These are phyloP conservation scores for Artibeus jamaicensis DNA, from an alignment of 2,797 vertebrate species.

Conservation along the genomic window DNA sequence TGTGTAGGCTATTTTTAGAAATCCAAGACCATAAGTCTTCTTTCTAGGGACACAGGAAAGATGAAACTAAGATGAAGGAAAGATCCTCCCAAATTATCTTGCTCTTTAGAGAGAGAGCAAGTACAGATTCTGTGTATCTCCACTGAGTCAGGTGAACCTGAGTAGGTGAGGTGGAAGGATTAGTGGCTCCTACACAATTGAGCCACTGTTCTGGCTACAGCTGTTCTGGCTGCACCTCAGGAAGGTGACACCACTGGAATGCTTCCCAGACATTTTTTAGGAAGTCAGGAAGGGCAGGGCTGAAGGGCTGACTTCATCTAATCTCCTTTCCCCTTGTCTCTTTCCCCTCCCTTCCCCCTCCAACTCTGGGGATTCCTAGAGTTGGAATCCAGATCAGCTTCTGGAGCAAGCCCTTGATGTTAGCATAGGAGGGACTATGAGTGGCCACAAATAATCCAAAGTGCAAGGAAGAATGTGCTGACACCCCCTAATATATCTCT, in stretches of 20 bases:
- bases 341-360: rapidly evolving
- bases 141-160: not conserved
- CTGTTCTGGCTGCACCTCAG: not conserved
- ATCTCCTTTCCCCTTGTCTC: not conserved
- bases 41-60: not conserved
- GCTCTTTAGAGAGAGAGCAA: not conserved
- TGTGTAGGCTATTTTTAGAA: not conserved
- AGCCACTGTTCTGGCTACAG: not conserved
- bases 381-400: not conserved
- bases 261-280: not conserved
- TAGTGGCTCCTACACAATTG: not conserved
- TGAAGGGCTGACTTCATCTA: not conserved
- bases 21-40: not conserved
- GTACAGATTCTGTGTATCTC: not conserved
- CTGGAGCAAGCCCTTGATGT: not conserved
- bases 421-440: not conserved
- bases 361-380: not conserved
- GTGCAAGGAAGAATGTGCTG: not conserved
- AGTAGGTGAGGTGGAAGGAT: not conserved
- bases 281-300: not conserved
- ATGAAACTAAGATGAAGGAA: not conserved
- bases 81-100: not conserved
- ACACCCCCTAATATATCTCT: not conserved
- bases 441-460: not conserved
- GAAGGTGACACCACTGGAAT: not conserved